Evolutionary conservation across 1,140 invertebrate genomes (phyloP).

Genomic region (Vanessa atalanta): DNA sequence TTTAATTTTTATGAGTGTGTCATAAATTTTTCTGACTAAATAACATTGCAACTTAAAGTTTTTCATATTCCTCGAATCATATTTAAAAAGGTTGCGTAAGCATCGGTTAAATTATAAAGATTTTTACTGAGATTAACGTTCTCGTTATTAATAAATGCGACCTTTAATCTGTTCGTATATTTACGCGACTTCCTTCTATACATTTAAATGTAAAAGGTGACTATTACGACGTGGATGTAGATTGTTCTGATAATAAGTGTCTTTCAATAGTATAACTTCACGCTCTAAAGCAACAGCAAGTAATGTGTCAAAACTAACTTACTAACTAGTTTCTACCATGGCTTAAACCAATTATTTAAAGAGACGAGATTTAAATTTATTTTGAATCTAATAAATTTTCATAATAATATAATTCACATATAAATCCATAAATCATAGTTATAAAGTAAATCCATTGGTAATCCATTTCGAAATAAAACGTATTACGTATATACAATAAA

Average conservation of each 20-base stretch:
- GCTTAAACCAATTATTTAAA: conserved; percentile 32
- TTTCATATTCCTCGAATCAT: not conserved
- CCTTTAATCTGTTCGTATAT: conserved; percentile 11
- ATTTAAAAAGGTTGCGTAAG: not conserved
- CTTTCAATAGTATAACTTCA: conserved; percentile 26
- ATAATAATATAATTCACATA: conserved; percentile 8
- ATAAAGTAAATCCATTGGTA: not conserved
- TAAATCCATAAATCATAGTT: not conserved
- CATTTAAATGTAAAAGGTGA: conserved; percentile 6
- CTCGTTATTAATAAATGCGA: not conserved
- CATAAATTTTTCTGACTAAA: too few relatives aligned
- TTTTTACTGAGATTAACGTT: not conserved
- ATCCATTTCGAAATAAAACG: too few relatives aligned
- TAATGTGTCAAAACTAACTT: conserved; percentile 30
- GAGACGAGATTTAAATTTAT: not conserved
- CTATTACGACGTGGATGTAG: conserved; percentile 28
- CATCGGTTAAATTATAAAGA: not conserved
- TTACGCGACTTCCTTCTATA: conserved; percentile 16
- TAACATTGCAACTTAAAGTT: not conserved
- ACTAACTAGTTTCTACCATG: conserved; percentile 21
- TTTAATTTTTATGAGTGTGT: too few relatives aligned
- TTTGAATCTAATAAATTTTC: conserved; percentile 30
- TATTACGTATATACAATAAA: too few relatives aligned
- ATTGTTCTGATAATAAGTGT: conserved; percentile 29
- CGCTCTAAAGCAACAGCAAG: conserved; percentile 23